These are phyloP conservation scores for Thryonomys swinderianus DNA, from an alignment of 2,113 vertebrate species.

Conservation along the genomic window DNA sequence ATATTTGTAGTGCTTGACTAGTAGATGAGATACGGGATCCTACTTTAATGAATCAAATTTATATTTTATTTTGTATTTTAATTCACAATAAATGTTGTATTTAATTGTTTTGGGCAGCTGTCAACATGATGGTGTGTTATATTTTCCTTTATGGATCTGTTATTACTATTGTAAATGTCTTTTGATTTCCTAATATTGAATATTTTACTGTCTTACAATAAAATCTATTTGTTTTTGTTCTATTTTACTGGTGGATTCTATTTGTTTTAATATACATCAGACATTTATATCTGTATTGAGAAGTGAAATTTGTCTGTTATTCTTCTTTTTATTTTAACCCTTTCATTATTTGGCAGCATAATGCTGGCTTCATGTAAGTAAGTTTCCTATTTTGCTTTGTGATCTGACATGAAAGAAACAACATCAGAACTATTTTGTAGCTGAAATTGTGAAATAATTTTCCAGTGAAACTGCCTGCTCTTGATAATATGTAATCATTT, in stretches of 20 bases:
- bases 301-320: not conserved
- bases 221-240: not conserved
- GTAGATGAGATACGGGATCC: not conserved
- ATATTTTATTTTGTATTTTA: not conserved
- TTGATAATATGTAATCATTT: not conserved
- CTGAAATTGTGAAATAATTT: not conserved
- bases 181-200: not conserved
- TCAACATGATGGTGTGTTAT: not conserved
- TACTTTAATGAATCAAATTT: not conserved
- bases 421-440: constrained; percentile 31
- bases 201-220: not conserved
- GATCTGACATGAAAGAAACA: constrained; percentile 4
- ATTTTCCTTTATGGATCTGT: not conserved
- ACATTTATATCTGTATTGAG: constrained; percentile 7
- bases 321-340: not conserved
- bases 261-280: not conserved
- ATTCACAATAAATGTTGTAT: not conserved
- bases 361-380: not conserved
- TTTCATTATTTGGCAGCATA: not conserved
- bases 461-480: not conserved
- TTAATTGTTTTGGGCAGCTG: not conserved
- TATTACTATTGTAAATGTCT: constrained; percentile 9
- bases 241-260: not conserved
- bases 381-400: not conserved
- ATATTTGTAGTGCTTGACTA: not conserved